A percentile compares a stretch with the other conserved stretches of the same genome.
Evolutionary conservation across 2,797 vertebrate genomes (phyloP).

Genomic region (Arnoldichthys spilopterus): DNA sequence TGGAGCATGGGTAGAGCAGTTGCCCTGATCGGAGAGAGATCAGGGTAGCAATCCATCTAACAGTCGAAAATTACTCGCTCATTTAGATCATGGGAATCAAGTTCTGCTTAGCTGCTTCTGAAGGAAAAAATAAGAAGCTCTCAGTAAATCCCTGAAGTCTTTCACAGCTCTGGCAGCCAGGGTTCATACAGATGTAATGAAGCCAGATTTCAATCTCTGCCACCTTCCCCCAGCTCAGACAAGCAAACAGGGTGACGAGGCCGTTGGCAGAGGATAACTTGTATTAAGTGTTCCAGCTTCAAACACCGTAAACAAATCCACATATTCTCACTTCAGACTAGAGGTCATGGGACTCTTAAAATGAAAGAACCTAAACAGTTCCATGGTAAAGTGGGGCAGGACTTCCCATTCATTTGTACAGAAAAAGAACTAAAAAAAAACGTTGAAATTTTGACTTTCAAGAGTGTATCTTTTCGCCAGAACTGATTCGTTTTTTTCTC

Average conservation of each 20-base stretch:
- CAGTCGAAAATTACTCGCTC: not conserved
- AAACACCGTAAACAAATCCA: not conserved
- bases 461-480: too few relatives aligned
- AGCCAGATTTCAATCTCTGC: slow-evolving; percentile 1
- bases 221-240: not conserved
- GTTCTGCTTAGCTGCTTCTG: not conserved
- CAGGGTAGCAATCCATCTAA: not conserved
- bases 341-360: not conserved
- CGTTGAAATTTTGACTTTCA: too few relatives aligned
- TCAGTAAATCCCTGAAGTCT: slow-evolving; percentile 5
- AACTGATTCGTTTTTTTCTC: too few relatives aligned
- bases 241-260: not conserved
- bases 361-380: not conserved
- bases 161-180: not conserved
- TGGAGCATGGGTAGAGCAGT: not conserved
- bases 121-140: not conserved
- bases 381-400: not conserved
- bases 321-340: not conserved
- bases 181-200: not conserved
- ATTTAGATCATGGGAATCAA: not conserved
- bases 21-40: not conserved
- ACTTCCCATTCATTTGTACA: too few relatives aligned
- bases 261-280: not conserved
- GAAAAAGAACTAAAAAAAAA: too few relatives aligned
- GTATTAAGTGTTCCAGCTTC: not conserved